Evolutionary conservation across 2,113 vertebrate genomes (phyloP), one percentile per base, ranked within the genome.

Genomic region (Salminus brasiliensis): DNA sequence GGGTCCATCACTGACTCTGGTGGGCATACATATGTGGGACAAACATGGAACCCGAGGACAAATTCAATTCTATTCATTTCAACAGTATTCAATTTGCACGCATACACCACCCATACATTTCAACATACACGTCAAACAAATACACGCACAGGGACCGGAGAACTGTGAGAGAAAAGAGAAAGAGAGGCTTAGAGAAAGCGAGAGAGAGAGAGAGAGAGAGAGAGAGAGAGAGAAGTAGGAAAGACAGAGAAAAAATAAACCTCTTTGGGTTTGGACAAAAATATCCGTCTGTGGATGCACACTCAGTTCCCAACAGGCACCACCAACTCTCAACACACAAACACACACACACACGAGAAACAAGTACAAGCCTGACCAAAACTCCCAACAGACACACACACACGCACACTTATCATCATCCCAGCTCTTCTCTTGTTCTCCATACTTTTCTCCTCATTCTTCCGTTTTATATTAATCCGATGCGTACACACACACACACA

Each of bases 161-260:
- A 45, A 67, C 30, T 30, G 13, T 7, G 4, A 74, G 81, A n/a
- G n/a, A n/a, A n/a, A n/a, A n/a, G n/a, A n/a, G n/a, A 79, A 76
- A 30, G 47, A 52, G 1, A 52, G 47, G 21, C 16, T 15, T 15
- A 45, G 43, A 67, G 30, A 43, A 10, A 13, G 3, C 74, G 82
- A 79, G 75, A 29, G 15, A 49, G 15, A 49, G 47, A 49, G 47
- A 49, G 43, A 62, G 21, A 10, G n/a, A 30, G 34, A 21, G n/a
- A 39, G 76, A 34, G 23, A 67, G 62, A 62, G 18, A 41, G 13
- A 13, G 12, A n/a, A 4, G 23, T 0, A 53, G 7, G 23, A 25
- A 21, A 10, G 36, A 60, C 15, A 16, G 53, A 49, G 7, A 11
- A 2, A 11, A 77, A 70, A 27, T 10, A 15, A 9, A 49, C 30